Percentiles rank a stretch among this genome's conserved stretches.
These are phyloP conservation scores for Emydocephalus ijimae DNA, from an alignment of 2,113 vertebrate species.

Conservation along the genomic window DNA sequence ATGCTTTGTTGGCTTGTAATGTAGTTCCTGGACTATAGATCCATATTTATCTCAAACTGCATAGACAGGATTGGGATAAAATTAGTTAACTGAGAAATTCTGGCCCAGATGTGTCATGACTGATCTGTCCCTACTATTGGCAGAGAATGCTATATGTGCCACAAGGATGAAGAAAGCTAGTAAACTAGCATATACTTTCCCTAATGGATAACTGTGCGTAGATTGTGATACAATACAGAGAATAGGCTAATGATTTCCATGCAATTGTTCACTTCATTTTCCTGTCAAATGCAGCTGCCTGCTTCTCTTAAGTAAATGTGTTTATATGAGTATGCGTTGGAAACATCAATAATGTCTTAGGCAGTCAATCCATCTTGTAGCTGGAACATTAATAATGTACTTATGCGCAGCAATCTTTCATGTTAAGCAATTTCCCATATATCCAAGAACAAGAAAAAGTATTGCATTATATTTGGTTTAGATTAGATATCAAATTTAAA, in stretches of 20 bases:
- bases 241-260: background rate
- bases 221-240: background rate
- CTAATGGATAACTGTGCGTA: background rate
- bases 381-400: background rate
- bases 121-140: background rate
- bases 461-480: background rate
- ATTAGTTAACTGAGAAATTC: background rate
- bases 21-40: background rate
- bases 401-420: background rate
- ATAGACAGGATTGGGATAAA: background rate
- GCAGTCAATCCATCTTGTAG: background rate
- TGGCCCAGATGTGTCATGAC: background rate
- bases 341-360: background rate
- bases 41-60: background rate
- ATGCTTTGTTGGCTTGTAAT: background rate
- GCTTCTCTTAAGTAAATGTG: background rate
- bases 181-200: background rate
- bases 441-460: background rate
- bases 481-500: background rate
- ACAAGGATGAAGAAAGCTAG: background rate
- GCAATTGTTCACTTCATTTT: background rate
- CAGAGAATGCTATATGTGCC: background rate
- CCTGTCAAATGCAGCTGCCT: background rate
- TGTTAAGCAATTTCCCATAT: background rate
- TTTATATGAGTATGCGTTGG: background rate